A percentile compares a stretch with the other conserved stretches of the same genome.
These are phyloP conservation scores for Macrostomum cliftonense DNA, from an alignment of 2,888 invertebrate species.

Conservation along the genomic window DNA sequence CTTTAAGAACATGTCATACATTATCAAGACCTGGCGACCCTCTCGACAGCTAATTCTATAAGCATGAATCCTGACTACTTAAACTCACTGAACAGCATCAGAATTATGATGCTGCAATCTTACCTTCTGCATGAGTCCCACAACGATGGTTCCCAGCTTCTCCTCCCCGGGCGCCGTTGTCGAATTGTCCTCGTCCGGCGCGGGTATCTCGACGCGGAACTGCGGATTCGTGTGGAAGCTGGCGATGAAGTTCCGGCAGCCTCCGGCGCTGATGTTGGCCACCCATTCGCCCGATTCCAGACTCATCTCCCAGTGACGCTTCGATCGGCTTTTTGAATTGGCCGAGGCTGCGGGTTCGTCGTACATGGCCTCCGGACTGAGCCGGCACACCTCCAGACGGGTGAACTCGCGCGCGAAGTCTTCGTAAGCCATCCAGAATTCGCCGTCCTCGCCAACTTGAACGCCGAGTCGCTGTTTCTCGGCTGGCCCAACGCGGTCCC, in stretches of 20 bases:
- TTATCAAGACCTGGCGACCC: too few species aligned
- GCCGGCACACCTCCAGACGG: constrained; percentile 80
- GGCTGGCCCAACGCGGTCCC: constrained; percentile 68
- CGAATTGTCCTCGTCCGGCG: constrained; percentile 44
- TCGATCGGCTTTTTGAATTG: constrained; percentile 5
- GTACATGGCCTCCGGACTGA: constrained; percentile 71
- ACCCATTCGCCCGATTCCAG: constrained; percentile 84
- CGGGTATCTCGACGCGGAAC: constrained; percentile 28
- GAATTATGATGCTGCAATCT: constrained; percentile 47
- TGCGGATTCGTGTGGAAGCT: constrained; percentile 14
- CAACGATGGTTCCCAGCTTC: constrained; percentile 76
- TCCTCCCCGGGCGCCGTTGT: constrained; percentile 44
- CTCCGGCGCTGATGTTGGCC: constrained; percentile 73
- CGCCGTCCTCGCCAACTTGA: constrained; percentile 78
- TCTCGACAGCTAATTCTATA: too few species aligned
- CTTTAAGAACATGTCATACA: too few species aligned
- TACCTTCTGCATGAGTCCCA: constrained; percentile 91
- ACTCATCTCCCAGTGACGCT: constrained; percentile 61
- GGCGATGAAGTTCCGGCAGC: constrained; percentile 29
- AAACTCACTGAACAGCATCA: too few species aligned
- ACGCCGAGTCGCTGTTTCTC: constrained; percentile 71
- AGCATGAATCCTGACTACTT: too few species aligned
- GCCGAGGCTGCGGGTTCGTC: constrained; percentile 17
- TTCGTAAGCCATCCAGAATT: constrained; percentile 67
- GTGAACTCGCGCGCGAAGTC: constrained; percentile 68